phyloP scores from a whole-genome alignment of 2,888 invertebrate genomes.

The Drosophila limbata region DNA sequence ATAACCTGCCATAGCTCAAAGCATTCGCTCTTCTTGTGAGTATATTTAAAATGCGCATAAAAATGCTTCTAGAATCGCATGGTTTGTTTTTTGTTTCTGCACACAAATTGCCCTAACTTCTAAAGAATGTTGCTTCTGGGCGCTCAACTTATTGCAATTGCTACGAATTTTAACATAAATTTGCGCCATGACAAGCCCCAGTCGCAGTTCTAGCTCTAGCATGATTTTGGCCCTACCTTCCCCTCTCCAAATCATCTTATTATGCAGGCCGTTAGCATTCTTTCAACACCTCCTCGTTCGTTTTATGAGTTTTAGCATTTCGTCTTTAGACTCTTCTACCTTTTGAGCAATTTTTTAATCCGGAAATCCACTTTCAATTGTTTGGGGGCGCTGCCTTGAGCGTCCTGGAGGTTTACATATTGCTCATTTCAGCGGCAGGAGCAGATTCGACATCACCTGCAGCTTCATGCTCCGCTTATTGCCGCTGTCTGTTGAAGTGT shows the following conservation, averaged over 20 bases:
- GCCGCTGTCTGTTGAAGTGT: slow-evolving; percentile 75
- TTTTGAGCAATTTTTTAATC: slow-evolving; percentile 71
- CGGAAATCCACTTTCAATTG: slow-evolving; percentile 83
- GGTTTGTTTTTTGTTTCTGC: slow-evolving; percentile 75
- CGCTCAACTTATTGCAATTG: slow-evolving; percentile 75
- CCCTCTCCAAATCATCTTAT: slow-evolving; percentile 28
- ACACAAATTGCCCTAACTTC: slow-evolving; percentile 57
- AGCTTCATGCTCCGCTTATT: slow-evolving; percentile 45
- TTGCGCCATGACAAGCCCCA: slow-evolving; percentile 67
- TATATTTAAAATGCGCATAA: slow-evolving; percentile 56
- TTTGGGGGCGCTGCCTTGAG: slow-evolving; percentile 72
- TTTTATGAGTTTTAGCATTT: slow-evolving; percentile 72
- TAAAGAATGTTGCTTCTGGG: slow-evolving; percentile 40
- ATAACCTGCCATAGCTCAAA: slow-evolving; percentile 22
- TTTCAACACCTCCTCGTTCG: slow-evolving; percentile 36
- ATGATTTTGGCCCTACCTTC: not conserved
- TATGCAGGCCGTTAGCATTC: slow-evolving; percentile 62
- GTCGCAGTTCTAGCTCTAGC: not conserved
- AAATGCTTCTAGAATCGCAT: slow-evolving; percentile 33
- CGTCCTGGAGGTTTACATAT: slow-evolving; percentile 74
- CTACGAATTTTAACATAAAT: slow-evolving; percentile 82
- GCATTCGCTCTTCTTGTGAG: slow-evolving; percentile 22
- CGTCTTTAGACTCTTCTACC: slow-evolving; percentile 34
- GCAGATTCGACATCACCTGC: slow-evolving; percentile 23
- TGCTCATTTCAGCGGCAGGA: slow-evolving; percentile 62